Evolutionary conservation across 2,888 invertebrate species (phyloP).

Genomic region (Psylliodes chrysocephalus): DNA sequence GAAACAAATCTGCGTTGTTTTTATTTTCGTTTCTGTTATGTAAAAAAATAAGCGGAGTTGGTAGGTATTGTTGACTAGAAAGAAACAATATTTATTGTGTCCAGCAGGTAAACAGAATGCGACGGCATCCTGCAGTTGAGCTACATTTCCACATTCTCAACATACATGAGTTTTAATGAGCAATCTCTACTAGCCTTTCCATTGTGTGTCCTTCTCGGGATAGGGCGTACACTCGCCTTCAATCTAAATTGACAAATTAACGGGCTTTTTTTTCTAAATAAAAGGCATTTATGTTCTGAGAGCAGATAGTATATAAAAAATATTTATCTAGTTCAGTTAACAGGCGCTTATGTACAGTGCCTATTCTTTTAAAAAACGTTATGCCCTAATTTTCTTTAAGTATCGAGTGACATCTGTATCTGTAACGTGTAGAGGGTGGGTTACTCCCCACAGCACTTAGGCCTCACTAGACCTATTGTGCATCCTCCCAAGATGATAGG

Average conservation of each 20-base stretch:
- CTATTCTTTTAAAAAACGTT: too few relatives aligned
- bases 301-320: too few relatives aligned
- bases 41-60: slow-evolving; percentile 59
- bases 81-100: slow-evolving; percentile 63
- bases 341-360: too few relatives aligned
- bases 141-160: slow-evolving; percentile 64
- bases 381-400: too few relatives aligned
- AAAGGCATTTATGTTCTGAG: too few relatives aligned
- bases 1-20: slow-evolving; percentile 56
- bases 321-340: too few relatives aligned
- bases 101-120: slow-evolving; percentile 63
- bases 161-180: slow-evolving; percentile 65
- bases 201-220: slow-evolving; percentile 47
- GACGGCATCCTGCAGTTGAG: slow-evolving; percentile 60
- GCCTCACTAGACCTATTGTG: too few relatives aligned
- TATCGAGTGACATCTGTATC: too few relatives aligned
- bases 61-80: slow-evolving; percentile 63
- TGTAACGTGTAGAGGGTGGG: too few relatives aligned
- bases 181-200: slow-evolving; percentile 53
- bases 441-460: too few relatives aligned
- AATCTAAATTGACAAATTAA: slow-evolving; percentile 22
- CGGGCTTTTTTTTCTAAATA: neutral
- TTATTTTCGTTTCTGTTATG: slow-evolving; percentile 55
- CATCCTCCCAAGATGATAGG: too few relatives aligned
- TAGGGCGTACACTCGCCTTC: slow-evolving; percentile 47